Conservation (phyloP, 2,797 vertebrate genomes). For the Centroberyx gerrardi region DNA sequence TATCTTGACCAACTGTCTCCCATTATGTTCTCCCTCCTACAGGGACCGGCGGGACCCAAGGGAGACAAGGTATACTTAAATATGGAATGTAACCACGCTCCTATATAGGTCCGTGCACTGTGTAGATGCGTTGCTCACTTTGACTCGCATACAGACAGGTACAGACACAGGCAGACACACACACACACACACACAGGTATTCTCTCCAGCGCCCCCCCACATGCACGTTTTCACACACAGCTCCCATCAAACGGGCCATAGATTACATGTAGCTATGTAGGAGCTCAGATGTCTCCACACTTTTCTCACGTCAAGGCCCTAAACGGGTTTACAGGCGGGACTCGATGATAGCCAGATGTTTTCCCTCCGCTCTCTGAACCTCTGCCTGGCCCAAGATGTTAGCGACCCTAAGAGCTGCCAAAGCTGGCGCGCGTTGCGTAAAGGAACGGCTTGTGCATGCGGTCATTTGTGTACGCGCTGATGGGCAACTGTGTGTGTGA, state of each 20-base stretch:
- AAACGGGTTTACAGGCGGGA: constrained; percentile 66
- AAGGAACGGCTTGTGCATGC: constrained; percentile 12
- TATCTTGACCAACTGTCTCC: constrained; percentile 69
- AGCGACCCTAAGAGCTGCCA: constrained; percentile 36
- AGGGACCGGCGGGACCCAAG: constrained; percentile 92
- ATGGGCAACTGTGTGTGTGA: not conserved
- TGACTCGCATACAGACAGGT: constrained; percentile 15
- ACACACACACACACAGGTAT: constrained; percentile 41
- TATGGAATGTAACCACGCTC: constrained; percentile 31
- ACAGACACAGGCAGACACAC: constrained; percentile 8
- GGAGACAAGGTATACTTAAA: constrained; percentile 91
- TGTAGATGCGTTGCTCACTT: constrained; percentile 17
- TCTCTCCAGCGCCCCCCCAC: constrained; percentile 26
- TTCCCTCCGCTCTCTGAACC: constrained; percentile 56
- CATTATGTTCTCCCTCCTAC: constrained; percentile 64
- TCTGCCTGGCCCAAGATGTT: constrained; percentile 51
- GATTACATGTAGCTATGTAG: constrained; percentile 66
- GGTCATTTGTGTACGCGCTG: constrained; percentile 18
- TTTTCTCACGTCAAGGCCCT: constrained; percentile 69
- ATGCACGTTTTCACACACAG: constrained; percentile 25
- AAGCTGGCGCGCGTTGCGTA: constrained; percentile 16
- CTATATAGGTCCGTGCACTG: constrained; percentile 26
- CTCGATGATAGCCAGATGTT: constrained; percentile 81
- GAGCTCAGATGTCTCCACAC: constrained; percentile 64
- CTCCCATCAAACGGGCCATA: constrained; percentile 56